Base-by-base conservation (phyloP, 2,888 invertebrate species). In the Schizotus pectinicornis region DNA sequence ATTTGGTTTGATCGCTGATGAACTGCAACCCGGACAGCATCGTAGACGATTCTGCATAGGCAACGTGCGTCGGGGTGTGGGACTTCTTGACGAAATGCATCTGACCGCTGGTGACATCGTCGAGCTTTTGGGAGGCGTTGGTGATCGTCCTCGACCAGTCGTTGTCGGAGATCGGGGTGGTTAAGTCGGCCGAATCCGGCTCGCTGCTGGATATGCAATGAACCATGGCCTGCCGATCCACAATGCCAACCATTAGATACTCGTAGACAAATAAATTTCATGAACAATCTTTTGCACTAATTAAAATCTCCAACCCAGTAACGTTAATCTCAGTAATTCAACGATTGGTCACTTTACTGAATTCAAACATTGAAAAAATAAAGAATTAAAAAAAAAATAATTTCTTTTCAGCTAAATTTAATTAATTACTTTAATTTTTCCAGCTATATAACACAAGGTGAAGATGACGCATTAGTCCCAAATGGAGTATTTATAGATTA, bases 131-230 rank as follows among this genome's bases (percentile, higher is more conserved):
- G 31, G 62, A 63, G 8, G 12, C 65, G 62, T 30, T 56, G 55
- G 13, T 59, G 48, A 7, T 22, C 22, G 65, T 55, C 43, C 71
- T 63, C 7, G 74, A 61, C 78, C 78, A 79, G 50, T 79, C 79
- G 32, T 73, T 69, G 34, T 79, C 79, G 6, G 74, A 65, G 53
- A 61, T 68, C 42, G 73, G 75, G 32, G 45, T 22, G 58, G 56
- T 70, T 39, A 78, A 56, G 51, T 86, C 85, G 5, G 84, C 85
- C 1, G 85, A 84, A 73, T 92, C 92, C 31, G 89, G 91, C 74
- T 92, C 92, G 69, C 92, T 92, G 74, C 92, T 92, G 32, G 93
- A 92, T 61, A 93, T 90, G 76, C 92, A 93, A 76, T 93, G 93
- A 30, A 93, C 93, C 92, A 92, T 88, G 5, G 89, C 88, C 88